Base-by-base conservation (phyloP, 2,113 vertebrate genomes). In the Mustela lutreola region DNA sequence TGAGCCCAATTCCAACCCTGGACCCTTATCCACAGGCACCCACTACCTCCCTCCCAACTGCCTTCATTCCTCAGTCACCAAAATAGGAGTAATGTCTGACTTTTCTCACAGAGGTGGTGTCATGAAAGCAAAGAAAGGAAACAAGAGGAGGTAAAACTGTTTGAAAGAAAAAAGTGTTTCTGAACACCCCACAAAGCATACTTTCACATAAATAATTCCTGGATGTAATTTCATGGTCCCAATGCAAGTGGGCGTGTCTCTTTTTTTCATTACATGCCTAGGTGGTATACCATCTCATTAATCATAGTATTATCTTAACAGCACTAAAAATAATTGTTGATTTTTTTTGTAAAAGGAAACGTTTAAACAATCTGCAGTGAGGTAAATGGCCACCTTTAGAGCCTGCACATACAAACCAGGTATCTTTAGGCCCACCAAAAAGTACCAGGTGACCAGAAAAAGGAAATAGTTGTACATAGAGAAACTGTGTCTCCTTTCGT, bases 381-480 rank as follows among this genome's bases (percentile, higher is more conserved):
- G 95, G 26, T 84, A 45, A 89, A 0, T 15, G 45, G 75, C 80
- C 48, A 76, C 65, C n/a, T 7, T 89, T 60, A 62, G 78, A 67
- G 39, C 24, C 67, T 1, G 5, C 14, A 4, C 0, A n/a, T 67
- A 89, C 63, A 89, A 75, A 67, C 75, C 8, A 36, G 87, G 4
- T 83, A 95, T 89, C 83, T 79, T 95, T 19, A 95, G 73, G 82
- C 60, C 56, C 67, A 95, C 67, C 87, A 70, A 63, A 94, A 96
- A 86, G 67, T 11, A 86, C 67, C 87, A 97, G 87, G 67, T 93
- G 79, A 81, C 71, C 63, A 86, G 56, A 89, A 60, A 56, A 93
- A 97, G 81, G 39, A 81, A 76, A 62, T 4, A 50, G 22, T 39
- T 76, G 45, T 53, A 86, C 95, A 92, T 84, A 36, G 16, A 92